Evolutionary conservation across 2,888 invertebrate species (phyloP), one percentile per base, ranked within the genome.

Genomic region (Drosophila silvestris): DNA sequence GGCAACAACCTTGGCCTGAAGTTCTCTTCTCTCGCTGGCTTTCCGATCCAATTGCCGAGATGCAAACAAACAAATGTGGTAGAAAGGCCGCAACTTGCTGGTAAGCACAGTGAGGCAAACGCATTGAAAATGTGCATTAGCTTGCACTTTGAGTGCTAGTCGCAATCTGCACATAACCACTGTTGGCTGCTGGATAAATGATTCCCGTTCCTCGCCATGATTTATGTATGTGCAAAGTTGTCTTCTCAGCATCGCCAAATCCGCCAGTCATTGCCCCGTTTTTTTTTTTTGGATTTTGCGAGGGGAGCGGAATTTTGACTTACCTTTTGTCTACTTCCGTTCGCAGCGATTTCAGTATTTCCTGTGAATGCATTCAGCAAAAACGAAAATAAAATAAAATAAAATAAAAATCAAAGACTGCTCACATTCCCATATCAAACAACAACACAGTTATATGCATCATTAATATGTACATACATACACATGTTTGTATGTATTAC

Each of bases 221-320:
- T 89, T 85, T 86, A 85, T 56, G 57, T 57, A n/a, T 85, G 84
- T 79, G 81, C 86, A 76, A 84, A 88, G 81, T 81, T 71, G 80
- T 73, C 63, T 66, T 67, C 73, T 52, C 73, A 33, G 58, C 69
- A 62, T 80, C 81, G 81, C 63, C 41, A 63, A 87, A 86, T 77
- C 70, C 76, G 88, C 85, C 85, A 90, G 85, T 85, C 85, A 85
- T 90, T 89, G 90, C 81, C 78, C 85, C 80, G 77, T 65, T 80
- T 74, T 22, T 28, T 57, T 50, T 66, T 56, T 50, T 53, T 16
- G 26, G 16, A 16, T 81, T 61, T 61, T 71, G 69, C 58, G 32
- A 58, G 62, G 68, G 47, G 68, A 26, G 19, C 50, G 44, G 50
- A 67, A 51, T 67, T 70, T 80, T 64, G 54, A 70, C 73, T 76